Evolutionary conservation across 1,140 invertebrate genomes (phyloP).

Genomic region (Euura lappo): DNA sequence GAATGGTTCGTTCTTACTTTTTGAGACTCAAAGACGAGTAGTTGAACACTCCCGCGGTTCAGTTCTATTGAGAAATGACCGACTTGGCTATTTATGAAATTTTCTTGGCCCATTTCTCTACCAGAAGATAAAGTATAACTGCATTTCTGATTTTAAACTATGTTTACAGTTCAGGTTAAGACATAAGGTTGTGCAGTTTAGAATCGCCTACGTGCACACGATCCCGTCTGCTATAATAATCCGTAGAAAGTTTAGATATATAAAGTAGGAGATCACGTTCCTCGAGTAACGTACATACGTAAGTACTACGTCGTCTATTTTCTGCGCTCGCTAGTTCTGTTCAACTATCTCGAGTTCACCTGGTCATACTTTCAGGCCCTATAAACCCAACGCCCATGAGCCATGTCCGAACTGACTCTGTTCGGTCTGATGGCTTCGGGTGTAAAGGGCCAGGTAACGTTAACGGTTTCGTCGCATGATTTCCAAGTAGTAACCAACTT

Average conservation of each 20-base stretch:
- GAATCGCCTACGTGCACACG: neutral
- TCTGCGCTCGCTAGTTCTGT: too few relatives aligned
- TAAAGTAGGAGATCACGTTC: neutral
- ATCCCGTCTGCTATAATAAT: neutral
- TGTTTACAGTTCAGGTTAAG: too few relatives aligned
- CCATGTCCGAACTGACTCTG: too few relatives aligned
- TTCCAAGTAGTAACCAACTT: neutral
- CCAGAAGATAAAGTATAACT: neutral
- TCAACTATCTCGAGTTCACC: neutral
- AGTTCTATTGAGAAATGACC: too few relatives aligned
- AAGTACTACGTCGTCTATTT: neutral
- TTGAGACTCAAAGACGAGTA: too few relatives aligned
- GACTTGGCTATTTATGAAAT: too few relatives aligned
- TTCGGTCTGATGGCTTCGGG: too few relatives aligned
- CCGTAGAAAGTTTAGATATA: neutral
- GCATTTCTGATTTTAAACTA: conserved; percentile 2
- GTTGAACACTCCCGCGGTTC: too few relatives aligned
- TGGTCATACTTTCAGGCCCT: neutral
- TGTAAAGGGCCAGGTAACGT: neutral
- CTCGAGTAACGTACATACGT: neutral
- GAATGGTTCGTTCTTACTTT: too few relatives aligned
- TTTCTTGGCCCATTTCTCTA: too few relatives aligned
- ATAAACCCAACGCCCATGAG: too few relatives aligned
- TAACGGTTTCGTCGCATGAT: neutral
- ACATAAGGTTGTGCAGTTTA: neutral